phyloP scores from a whole-genome alignment of 2,888 invertebrate genomes.

The Heterodera filipjevi region DNA sequence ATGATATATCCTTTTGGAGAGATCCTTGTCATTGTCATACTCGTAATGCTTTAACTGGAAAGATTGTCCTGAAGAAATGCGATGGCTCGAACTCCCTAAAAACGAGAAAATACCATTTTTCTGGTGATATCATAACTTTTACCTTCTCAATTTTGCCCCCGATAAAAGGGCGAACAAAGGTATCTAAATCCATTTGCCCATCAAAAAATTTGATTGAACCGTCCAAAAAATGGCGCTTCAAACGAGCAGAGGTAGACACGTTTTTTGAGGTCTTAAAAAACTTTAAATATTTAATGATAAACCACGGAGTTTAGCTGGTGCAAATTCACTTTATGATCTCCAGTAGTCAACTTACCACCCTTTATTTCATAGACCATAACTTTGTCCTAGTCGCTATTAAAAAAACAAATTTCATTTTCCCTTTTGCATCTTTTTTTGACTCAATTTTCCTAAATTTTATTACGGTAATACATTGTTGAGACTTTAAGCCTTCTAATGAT shows the following conservation, averaged over 20 bases:
- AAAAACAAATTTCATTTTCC: too few relatives aligned
- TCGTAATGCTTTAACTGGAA: background rate
- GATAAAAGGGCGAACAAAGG: background rate
- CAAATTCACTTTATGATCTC: too few relatives aligned
- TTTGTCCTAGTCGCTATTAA: too few relatives aligned
- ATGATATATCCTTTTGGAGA: background rate
- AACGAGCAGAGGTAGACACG: background rate
- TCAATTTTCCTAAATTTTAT: too few relatives aligned
- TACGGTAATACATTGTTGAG: too few relatives aligned
- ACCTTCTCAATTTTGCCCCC: slow-evolving; percentile 5
- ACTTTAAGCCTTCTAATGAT: background rate
- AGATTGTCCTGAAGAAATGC: background rate
- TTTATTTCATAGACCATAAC: too few relatives aligned
- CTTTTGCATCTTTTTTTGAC: too few relatives aligned
- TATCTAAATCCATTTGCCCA: background rate
- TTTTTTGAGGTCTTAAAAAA: background rate
- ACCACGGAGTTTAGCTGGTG: too few relatives aligned
- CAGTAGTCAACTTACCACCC: too few relatives aligned
- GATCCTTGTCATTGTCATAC: background rate
- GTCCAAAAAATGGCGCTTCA: background rate
- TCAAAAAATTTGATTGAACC: background rate
- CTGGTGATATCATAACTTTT: too few relatives aligned
- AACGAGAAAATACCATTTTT: background rate
- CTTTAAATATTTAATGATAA: too few relatives aligned
- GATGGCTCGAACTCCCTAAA: background rate